These are phyloP conservation scores for Centropus unirufus DNA, from an alignment of 2,113 vertebrate genomes.

Conservation along the genomic window DNA sequence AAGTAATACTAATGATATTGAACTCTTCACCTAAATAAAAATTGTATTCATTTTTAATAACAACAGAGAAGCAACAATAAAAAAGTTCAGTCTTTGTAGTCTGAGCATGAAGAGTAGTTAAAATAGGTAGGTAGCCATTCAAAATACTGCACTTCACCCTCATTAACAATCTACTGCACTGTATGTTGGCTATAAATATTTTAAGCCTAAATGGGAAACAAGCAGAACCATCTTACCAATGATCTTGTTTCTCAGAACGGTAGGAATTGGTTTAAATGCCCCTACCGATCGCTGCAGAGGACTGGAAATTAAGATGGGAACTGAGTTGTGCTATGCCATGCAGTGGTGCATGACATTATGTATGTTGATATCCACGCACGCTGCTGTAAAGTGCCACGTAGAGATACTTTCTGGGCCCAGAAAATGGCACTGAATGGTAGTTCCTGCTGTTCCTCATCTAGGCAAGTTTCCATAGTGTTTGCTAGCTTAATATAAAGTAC, in stretches of 20 bases:
- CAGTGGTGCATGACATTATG: neutral
- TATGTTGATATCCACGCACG: neutral
- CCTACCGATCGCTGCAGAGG: neutral
- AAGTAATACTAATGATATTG: neutral
- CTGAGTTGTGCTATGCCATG: neutral
- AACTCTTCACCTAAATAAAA: neutral
- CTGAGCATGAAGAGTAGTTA: neutral
- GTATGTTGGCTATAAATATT: neutral
- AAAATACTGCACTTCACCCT: neutral
- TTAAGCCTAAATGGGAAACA: neutral
- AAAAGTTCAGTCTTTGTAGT: neutral
- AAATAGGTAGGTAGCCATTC: neutral
- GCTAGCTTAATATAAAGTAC: neutral
- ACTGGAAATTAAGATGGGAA: neutral
- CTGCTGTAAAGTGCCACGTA: neutral
- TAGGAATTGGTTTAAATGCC: neutral
- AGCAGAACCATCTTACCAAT: neutral
- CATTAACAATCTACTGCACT: neutral
- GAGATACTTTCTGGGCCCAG: neutral
- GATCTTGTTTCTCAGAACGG: neutral
- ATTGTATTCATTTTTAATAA: neutral
- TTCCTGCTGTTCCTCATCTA: neutral
- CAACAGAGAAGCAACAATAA: neutral
- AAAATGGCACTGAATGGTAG: neutral
- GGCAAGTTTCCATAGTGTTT: neutral